Percentiles rank a stretch among this genome's conserved stretches.
Conservation (phyloP, 2,888 invertebrate genomes). For the Julus scanicus region DNA sequence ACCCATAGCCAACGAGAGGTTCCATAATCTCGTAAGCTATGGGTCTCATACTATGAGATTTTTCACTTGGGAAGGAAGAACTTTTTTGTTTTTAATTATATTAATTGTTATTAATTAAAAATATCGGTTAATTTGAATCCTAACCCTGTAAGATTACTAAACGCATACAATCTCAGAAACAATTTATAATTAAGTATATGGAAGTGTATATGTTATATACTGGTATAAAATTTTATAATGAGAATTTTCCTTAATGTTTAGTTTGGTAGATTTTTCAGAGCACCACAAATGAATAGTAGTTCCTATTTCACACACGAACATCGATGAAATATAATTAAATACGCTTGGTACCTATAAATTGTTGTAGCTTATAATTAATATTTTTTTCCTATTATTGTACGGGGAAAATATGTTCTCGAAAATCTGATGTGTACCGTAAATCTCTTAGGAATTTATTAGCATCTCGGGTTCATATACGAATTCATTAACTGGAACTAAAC, state of each 20-base stretch:
- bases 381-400: background rate
- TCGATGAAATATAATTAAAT: constrained; percentile 8
- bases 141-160: background rate
- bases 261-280: background rate
- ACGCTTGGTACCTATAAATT: background rate
- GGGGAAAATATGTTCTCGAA: background rate
- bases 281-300: background rate
- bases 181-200: background rate
- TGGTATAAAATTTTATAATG: background rate
- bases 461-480: constrained; percentile 18
- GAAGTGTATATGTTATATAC: background rate
- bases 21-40: no score
- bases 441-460: constrained; percentile 3
- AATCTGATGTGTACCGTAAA: constrained; percentile 15
- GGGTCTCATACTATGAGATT: no score
- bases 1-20: no score
- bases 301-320: background rate
- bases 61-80: no score
- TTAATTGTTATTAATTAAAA: no score
- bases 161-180: background rate
- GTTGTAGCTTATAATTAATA: background rate
- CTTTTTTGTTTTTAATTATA: no score
- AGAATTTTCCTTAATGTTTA: background rate
- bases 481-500: constrained; percentile 17
- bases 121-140: no score